Conservation (phyloP, 2,113 vertebrate genomes). For the Meles meles region DNA sequence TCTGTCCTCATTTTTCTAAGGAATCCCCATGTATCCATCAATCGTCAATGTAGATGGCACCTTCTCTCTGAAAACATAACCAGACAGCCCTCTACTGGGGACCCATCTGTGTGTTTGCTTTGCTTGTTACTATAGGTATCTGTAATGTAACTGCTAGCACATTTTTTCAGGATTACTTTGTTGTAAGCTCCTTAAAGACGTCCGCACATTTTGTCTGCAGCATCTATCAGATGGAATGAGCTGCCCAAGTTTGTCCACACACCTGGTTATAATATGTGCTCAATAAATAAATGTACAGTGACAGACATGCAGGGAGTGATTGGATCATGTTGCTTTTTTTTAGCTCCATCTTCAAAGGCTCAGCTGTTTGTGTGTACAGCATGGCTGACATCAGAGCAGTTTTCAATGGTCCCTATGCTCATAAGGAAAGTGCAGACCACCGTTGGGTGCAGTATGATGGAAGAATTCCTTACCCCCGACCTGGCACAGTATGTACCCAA, state of each 20-base stretch:
- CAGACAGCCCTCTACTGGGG: background rate
- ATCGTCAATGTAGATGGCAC: background rate
- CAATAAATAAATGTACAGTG: background rate
- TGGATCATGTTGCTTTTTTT: background rate
- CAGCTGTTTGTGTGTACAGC: constrained; percentile 97
- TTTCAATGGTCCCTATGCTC: constrained; percentile 96
- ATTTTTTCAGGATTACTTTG: background rate
- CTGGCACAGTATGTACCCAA: constrained; percentile 90
- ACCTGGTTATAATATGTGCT: background rate
- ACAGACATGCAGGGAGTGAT: background rate
- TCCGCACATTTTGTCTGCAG: background rate
- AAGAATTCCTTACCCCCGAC: constrained; percentile 94
- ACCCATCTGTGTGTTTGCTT: fast-evolving
- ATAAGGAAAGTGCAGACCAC: constrained; percentile 96
- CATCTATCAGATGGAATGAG: background rate
- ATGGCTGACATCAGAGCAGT: constrained; percentile 95
- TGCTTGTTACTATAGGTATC: background rate
- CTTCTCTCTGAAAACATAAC: background rate
- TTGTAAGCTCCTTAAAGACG: background rate
- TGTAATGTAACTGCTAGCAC: background rate
- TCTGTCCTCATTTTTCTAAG: background rate
- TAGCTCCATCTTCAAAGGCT: constrained; percentile 97
- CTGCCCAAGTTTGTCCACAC: background rate
- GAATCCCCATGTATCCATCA: background rate
- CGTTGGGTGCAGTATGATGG: constrained; percentile 97